Base-by-base conservation (phyloP, 2,888 invertebrate genomes). In the Pyrgus malvae region DNA sequence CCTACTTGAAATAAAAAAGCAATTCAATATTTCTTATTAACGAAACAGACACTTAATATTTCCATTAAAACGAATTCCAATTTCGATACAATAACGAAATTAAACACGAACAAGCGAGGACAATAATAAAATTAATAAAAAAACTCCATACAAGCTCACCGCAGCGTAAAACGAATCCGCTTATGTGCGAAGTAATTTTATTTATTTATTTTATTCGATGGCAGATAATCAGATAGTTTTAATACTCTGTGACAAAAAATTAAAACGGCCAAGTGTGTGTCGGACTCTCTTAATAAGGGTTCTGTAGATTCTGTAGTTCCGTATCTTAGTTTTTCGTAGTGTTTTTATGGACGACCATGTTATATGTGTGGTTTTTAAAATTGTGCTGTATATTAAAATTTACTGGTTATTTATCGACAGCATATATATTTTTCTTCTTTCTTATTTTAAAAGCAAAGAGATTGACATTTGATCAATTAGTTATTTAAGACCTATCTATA, bases 181-280 rank as follows among this genome's bases (percentile, higher is more conserved):
- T 87, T 85, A 86, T 70, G 54, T 61, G 62, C 53, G 61, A 59
- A 70, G 72, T 75, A 83, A 78, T 82, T 64, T 44, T 27, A 37
- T 51, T 50, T 50, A 51, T 51, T 44, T 44, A 81, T 81, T 76
- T 77, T 77, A 78, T 77, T 69, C 77, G 74, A 76, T 78, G 76
- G 72, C 80, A 83, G 77, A 86, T 89, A 88, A 90, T 87, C 89
- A 88, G 87, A 87, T 89, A 83, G 78, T 84, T 82, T 88, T 89
- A 87, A 88, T 75, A 38, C 41, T 38, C 62, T 17, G 16, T 3
- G 1, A 56, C 77, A 79, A 78, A 78, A 78, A 72, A 76, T 60
- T 58, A 75, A 75, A 77, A 76, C 61, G 66, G 23, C 3, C 6
- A 6, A 4, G 23, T 23, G 23, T 23, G 23, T 23, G 23, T 3